A percentile compares a stretch with the other conserved stretches of the same genome.
Evolutionary conservation across 1,140 invertebrate genomes (phyloP).

Genomic region (Calephelis virginiensis): DNA sequence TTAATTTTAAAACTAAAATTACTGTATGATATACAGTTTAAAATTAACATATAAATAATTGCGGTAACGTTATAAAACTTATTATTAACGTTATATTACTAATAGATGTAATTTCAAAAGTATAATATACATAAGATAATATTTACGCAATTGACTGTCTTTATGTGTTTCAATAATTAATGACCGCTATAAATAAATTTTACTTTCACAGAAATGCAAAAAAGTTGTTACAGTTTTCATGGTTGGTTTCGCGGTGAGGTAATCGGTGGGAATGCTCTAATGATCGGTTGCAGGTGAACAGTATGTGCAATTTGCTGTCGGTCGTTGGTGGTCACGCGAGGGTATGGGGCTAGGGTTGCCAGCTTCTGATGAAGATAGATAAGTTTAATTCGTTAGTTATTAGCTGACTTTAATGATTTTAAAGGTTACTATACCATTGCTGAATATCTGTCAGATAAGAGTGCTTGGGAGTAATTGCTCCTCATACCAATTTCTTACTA

Average conservation of each 20-base stretch:
- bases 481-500: too few species aligned
- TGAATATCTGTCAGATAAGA: too few species aligned
- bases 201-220: conserved; percentile 26
- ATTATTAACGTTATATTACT: too few species aligned
- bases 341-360: conserved; percentile 26
- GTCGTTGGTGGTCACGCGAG: conserved; percentile 62
- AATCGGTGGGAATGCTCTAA: conserved; percentile 71
- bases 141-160: neutral
- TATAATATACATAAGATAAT: neutral
- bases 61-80: too few species aligned
- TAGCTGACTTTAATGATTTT: too few species aligned
- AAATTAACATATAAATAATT: too few species aligned
- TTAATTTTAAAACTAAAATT: too few species aligned
- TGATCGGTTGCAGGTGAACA: conserved; percentile 59
- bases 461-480: too few species aligned
- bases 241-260: conserved; percentile 65
- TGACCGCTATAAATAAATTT: conserved; percentile 15
- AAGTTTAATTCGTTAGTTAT: too few species aligned
- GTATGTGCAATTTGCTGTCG: conserved; percentile 66
- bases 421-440: too few species aligned
- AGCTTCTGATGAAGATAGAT: neutral
- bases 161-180: conserved; percentile 1
- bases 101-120: too few species aligned
- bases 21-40: too few species aligned
- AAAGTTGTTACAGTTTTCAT: conserved; percentile 38